Percentiles rank a stretch among this genome's conserved stretches.
Evolutionary conservation across 2,797 vertebrate species (phyloP).

Genomic region (Enteromius anoplus): DNA sequence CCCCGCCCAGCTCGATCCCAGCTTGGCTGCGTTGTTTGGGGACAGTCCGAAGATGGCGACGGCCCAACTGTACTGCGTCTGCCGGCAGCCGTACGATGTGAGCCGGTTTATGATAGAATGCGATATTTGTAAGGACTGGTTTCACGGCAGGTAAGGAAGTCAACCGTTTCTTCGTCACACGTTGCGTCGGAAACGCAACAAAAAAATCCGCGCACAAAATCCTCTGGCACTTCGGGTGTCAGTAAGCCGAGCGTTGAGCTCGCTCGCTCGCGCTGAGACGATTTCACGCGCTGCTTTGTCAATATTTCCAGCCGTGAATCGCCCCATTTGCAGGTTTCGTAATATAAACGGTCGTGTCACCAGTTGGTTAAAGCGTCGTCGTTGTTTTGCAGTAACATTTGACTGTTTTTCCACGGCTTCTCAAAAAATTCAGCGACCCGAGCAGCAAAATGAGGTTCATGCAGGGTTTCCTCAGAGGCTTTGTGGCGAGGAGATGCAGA

Average conservation of each 20-base stretch:
- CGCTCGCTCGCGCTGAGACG: slow-evolving; percentile 12
- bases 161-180: neutral
- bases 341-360: neutral
- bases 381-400: neutral
- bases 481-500: slow-evolving; percentile 28
- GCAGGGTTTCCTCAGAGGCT: slow-evolving; percentile 29
- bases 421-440: neutral
- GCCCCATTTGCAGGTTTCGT: neutral
- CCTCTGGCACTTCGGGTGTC: slow-evolving; percentile 13
- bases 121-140: slow-evolving; percentile 98
- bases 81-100: slow-evolving; percentile 97
- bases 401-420: slow-evolving; percentile 1
- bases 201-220: neutral
- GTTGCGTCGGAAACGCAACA: neutral
- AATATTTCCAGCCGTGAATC: neutral
- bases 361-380: neutral
- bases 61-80: slow-evolving; percentile 96
- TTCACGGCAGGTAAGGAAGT: slow-evolving; percentile 91
- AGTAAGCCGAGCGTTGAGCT: slow-evolving; percentile 2
- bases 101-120: slow-evolving; percentile 99
- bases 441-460: slow-evolving; percentile 5
- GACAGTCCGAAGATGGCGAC: slow-evolving; percentile 88
- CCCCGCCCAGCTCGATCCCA: slow-evolving; percentile 76
- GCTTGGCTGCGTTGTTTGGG: slow-evolving; percentile 81
- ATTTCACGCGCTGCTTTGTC: slow-evolving; percentile 39